These are phyloP conservation scores for Leucophora obtusa DNA, from an alignment of 2,888 invertebrate species.

Conservation along the genomic window DNA sequence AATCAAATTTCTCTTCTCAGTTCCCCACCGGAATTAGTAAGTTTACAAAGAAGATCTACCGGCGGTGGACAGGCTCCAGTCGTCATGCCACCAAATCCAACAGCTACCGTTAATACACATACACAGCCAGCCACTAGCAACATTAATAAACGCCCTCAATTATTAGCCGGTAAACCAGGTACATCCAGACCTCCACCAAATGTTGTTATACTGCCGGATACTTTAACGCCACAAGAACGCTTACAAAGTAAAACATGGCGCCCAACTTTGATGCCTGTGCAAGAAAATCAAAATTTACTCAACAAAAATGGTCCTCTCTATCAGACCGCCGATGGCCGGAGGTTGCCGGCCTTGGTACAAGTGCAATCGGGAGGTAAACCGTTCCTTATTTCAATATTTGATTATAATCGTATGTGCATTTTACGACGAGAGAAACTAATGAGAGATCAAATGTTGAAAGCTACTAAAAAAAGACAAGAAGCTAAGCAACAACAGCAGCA, in stretches of 20 bases:
- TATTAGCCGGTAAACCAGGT: constrained; percentile 65
- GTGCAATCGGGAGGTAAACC: constrained; percentile 88
- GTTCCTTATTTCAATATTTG: constrained; percentile 87
- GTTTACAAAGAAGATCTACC: constrained; percentile 79
- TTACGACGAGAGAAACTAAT: constrained; percentile 84
- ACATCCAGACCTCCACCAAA: constrained; percentile 71
- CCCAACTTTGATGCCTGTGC: constrained; percentile 85
- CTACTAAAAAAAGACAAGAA: constrained; percentile 68
- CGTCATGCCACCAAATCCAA: constrained; percentile 4
- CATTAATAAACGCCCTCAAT: constrained; percentile 66
- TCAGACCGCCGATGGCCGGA: constrained; percentile 81
- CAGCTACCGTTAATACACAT: constrained; percentile 20
- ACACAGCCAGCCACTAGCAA: constrained; percentile 49
- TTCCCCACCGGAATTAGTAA: constrained; percentile 82
- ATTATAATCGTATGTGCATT: constrained; percentile 89
- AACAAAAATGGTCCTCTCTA: constrained; percentile 78
- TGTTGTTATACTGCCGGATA: constrained; percentile 76
- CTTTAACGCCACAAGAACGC: constrained; percentile 78
- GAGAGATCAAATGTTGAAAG: constrained; percentile 80
- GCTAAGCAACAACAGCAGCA: constrained; percentile 63
- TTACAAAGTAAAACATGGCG: constrained; percentile 83
- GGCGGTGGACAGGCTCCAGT: constrained; percentile 63
- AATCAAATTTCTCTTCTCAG: constrained; percentile 67
- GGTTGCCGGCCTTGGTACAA: constrained; percentile 84
- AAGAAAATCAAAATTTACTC: constrained; percentile 75